Evolutionary conservation across 2,113 vertebrate genomes (phyloP).

Genomic region (Silurus glanis): DNA sequence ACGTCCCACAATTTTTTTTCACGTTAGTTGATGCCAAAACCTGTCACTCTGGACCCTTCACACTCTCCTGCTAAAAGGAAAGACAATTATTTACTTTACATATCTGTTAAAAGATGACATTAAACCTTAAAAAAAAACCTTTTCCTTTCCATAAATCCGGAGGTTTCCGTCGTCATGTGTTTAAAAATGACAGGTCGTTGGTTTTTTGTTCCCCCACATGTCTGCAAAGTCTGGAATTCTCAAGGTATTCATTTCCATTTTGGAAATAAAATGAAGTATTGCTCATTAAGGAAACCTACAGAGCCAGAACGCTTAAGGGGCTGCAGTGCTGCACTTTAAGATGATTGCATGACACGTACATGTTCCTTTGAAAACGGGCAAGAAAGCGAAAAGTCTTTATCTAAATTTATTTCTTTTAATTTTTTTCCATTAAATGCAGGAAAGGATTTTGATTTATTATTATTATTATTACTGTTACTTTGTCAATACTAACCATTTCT

Average conservation of each 20-base stretch:
- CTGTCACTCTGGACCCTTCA: not conserved
- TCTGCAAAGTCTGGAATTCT: not conserved
- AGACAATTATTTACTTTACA: not conserved
- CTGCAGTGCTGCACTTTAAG: not conserved
- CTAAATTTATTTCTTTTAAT: no score
- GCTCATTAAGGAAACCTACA: not conserved
- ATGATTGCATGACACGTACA: not conserved
- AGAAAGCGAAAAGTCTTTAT: not conserved
- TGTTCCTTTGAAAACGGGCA: not conserved
- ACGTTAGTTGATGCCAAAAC: conserved; percentile 39
- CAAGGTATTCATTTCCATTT: not conserved
- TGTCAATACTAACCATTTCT: not conserved
- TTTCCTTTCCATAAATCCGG: not conserved
- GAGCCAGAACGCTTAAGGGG: not conserved
- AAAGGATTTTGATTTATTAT: no score
- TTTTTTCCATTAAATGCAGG: no score
- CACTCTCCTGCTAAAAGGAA: conserved; percentile 16
- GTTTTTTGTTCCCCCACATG: not conserved
- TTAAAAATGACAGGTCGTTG: not conserved
- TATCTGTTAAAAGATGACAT: conserved; percentile 33
- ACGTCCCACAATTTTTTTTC: conserved; percentile 15
- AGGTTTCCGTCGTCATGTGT: not conserved
- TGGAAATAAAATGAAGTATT: not conserved
- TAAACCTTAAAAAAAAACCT: not conserved
- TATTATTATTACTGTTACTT: not conserved